These are phyloP conservation scores for Chrysogorgia sp. DNA, from an alignment of 92 coral and sea anemone genomes.

Conservation along the genomic window DNA sequence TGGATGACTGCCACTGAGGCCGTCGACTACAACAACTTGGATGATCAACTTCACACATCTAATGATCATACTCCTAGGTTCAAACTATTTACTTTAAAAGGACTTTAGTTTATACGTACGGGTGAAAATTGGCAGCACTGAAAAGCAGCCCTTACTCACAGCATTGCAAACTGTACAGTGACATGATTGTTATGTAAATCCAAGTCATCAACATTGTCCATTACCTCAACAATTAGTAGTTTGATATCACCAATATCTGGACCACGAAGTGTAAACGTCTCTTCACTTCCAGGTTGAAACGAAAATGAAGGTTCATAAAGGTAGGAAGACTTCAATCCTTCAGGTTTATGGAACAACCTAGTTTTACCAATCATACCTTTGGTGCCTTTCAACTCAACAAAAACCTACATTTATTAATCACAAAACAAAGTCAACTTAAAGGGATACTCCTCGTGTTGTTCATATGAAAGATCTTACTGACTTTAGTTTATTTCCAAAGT, in stretches of 20 bases:
- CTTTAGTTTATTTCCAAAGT: too few relatives aligned
- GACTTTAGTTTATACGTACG: too few relatives aligned
- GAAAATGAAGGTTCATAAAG: slow-evolving; percentile 85
- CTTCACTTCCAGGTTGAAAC: slow-evolving; percentile 82
- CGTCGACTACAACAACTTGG: too few relatives aligned
- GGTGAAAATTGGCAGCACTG: too few relatives aligned
- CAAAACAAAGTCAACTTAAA: not conserved
- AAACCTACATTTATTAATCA: slow-evolving; percentile 56
- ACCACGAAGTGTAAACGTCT: slow-evolving; percentile 77
- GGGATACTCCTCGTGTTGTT: not conserved
- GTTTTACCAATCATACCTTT: slow-evolving; percentile 79
- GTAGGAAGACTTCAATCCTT: slow-evolving; percentile 76
- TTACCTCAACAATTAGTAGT: slow-evolving; percentile 85
- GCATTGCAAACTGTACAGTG: too few relatives aligned
- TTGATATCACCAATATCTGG: slow-evolving; percentile 92
- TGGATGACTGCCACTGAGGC: too few relatives aligned
- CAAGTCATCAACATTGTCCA: too few relatives aligned
- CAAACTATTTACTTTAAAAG: too few relatives aligned
- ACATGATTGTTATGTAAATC: too few relatives aligned
- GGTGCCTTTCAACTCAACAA: slow-evolving; percentile 85
- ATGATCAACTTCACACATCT: too few relatives aligned
- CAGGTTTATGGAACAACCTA: slow-evolving; percentile 74
- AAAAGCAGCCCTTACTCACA: not conserved
- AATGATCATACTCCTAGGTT: too few relatives aligned
- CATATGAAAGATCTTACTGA: too few relatives aligned